Conservation (phyloP, 2,113 vertebrate species). For the Sula dactylatra region DNA sequence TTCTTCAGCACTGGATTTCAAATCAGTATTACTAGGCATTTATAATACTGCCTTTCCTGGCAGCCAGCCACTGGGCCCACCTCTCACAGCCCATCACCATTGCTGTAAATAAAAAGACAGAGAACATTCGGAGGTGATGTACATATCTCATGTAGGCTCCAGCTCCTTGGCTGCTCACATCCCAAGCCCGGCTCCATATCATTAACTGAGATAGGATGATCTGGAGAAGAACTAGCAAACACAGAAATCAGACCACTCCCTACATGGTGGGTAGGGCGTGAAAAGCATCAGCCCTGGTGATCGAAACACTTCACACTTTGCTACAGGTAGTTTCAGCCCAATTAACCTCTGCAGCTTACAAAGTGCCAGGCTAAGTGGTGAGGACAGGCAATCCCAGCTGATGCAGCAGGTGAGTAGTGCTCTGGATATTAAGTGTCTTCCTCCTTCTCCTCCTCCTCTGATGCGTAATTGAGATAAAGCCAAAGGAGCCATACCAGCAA, state of each 20-base stretch:
- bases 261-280: neutral
- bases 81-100: neutral
- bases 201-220: neutral
- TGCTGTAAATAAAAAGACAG: neutral
- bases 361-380: neutral
- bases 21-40: neutral
- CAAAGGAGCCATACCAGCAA: neutral
- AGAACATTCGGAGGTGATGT: neutral
- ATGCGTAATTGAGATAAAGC: neutral
- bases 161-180: neutral
- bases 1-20: neutral
- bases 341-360: neutral
- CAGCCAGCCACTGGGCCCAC: neutral
- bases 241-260: neutral
- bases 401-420: neutral
- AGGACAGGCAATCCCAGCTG: neutral
- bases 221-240: neutral
- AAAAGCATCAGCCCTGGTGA: neutral
- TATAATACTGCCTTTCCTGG: neutral
- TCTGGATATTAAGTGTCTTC: neutral
- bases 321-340: neutral
- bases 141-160: neutral
- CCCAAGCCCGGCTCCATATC: neutral
- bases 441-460: neutral
- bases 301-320: neutral